phyloP scores from a whole-genome alignment of 2,888 invertebrate genomes.

The Noctua comes region DNA sequence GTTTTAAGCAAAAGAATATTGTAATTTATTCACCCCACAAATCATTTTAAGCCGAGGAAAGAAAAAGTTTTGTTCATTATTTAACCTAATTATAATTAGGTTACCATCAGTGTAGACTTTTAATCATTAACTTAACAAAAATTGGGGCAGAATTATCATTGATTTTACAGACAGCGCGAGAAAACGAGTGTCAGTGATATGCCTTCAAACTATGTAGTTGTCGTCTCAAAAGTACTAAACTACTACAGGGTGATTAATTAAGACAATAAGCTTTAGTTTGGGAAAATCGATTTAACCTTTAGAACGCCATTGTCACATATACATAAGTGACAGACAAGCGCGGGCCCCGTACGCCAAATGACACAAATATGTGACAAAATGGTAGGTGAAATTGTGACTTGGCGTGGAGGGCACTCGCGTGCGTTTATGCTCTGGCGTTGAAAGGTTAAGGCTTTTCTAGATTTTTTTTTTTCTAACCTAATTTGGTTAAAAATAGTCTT shows the following conservation, averaged over 20 bases:
- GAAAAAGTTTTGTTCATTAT: constrained; percentile 13
- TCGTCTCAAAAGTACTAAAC: not conserved
- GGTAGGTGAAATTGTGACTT: too few relatives aligned
- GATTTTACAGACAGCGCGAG: not conserved
- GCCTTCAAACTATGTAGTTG: not conserved
- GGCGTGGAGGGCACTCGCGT: too few relatives aligned
- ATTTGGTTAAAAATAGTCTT: not conserved
- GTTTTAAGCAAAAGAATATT: not conserved
- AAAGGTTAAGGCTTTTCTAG: too few relatives aligned
- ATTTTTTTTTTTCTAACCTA: not conserved
- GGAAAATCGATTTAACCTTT: not conserved
- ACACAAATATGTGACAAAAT: too few relatives aligned
- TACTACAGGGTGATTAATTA: not conserved
- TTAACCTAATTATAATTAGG: constrained; percentile 12
- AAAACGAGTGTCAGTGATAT: not conserved
- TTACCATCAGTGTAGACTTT: not conserved
- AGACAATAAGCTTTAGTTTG: not conserved
- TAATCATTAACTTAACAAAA: not conserved
- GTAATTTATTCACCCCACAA: constrained; percentile 31
- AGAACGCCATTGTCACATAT: too few relatives aligned
- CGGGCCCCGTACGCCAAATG: too few relatives aligned
- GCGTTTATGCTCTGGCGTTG: too few relatives aligned
- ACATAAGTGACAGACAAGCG: too few relatives aligned
- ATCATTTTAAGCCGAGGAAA: constrained; percentile 14
- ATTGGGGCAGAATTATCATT: not conserved